Percentiles rank a stretch among this genome's conserved stretches.
Evolutionary conservation across 2,797 vertebrate species (phyloP).

Genomic region (Cyclopterus lumpus): DNA sequence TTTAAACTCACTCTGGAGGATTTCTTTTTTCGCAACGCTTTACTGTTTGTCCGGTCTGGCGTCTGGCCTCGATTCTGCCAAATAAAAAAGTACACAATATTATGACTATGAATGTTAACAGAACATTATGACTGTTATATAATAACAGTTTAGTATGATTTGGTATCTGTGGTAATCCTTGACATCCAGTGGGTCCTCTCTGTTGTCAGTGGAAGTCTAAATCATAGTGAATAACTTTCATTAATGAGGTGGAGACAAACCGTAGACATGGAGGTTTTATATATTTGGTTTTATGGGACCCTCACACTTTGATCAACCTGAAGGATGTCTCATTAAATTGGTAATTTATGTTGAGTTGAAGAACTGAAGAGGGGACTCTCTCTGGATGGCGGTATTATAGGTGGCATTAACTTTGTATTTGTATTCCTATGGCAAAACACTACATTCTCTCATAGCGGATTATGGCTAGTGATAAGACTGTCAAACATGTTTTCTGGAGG

Average conservation of each 20-base stretch:
- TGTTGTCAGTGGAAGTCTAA: background rate
- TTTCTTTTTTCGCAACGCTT: no score
- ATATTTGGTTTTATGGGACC: constrained; percentile 46
- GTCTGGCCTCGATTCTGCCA: no score
- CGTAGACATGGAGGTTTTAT: constrained; percentile 33
- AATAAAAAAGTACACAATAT: no score
- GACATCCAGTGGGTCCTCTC: background rate
- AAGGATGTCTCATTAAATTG: constrained; percentile 31
- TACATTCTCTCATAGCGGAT: constrained; percentile 3
- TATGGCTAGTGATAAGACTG: constrained; percentile 14
- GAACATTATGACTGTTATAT: no score
- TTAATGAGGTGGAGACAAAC: background rate
- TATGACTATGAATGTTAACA: no score
- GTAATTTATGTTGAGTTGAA: constrained; percentile 35
- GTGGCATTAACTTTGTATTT: constrained; percentile 30
- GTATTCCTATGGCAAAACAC: constrained; percentile 11
- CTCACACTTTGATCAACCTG: constrained; percentile 65
- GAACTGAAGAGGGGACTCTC: constrained; percentile 17
- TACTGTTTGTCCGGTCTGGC: no score
- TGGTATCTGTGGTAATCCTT: background rate
- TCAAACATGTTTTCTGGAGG: constrained; percentile 19
- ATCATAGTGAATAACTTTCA: background rate
- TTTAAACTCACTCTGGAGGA: no score
- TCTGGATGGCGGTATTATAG: constrained; percentile 16
- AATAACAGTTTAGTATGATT: background rate